Conservation (phyloP, 2,113 vertebrate species). For the Seriola rivoliana region DNA sequence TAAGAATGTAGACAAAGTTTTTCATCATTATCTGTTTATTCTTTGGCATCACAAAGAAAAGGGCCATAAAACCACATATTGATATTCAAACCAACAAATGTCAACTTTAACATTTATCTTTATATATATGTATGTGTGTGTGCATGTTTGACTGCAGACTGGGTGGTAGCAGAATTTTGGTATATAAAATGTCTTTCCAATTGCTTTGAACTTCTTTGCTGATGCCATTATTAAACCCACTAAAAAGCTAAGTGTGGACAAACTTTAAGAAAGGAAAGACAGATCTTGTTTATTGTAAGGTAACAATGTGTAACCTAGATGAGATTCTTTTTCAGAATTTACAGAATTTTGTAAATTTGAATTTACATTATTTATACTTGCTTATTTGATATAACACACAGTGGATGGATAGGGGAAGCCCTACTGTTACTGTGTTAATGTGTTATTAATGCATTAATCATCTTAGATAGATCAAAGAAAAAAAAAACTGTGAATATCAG, state of each 20-base stretch:
- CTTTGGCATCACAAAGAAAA: background rate
- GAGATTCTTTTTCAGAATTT: background rate
- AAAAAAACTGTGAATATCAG: background rate
- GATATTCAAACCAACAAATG: background rate
- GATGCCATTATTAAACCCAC: background rate
- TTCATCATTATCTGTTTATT: background rate
- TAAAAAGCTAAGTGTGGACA: no score
- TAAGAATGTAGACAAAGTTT: background rate
- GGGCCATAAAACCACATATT: background rate
- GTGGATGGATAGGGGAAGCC: background rate
- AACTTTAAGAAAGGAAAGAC: no score
- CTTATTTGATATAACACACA: background rate
- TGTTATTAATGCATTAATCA: background rate
- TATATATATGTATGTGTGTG: no score
- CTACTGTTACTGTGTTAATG: background rate
- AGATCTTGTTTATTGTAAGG: no score
- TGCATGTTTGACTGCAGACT: no score
- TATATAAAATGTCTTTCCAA: background rate
- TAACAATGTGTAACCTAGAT: no score
- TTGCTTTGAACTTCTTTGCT: background rate
- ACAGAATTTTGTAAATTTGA: background rate
- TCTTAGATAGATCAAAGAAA: background rate
- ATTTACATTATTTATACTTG: background rate
- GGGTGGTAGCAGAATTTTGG: background rate
- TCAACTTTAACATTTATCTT: no score